Conservation (phyloP, 1,140 invertebrate species). For the Papilio helenus region DNA sequence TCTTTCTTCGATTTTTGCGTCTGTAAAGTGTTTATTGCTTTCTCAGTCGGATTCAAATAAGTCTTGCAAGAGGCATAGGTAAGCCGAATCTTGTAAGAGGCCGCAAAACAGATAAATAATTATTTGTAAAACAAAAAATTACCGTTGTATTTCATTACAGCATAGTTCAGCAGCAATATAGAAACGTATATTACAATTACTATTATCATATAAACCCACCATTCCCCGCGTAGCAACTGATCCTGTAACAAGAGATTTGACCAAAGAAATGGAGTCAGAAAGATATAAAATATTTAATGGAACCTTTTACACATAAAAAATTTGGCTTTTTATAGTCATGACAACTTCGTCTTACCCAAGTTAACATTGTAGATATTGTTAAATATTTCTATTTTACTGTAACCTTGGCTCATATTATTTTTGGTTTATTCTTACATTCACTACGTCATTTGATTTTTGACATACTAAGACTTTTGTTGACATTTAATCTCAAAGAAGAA, state of each 20-base stretch:
- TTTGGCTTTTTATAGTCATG: not conserved
- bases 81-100: too few relatives aligned
- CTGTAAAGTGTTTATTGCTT: conserved; percentile 47
- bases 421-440: not conserved
- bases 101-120: too few relatives aligned
- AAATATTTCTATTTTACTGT: not conserved
- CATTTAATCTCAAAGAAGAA: not conserved
- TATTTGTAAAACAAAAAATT: conserved; percentile 36
- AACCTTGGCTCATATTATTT: conserved; percentile 14
- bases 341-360: not conserved
- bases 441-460: not conserved
- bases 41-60: too few relatives aligned
- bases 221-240: conserved; percentile 44
- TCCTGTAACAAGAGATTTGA: conserved; percentile 26
- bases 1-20: conserved; percentile 54
- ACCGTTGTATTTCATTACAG: conserved; percentile 68
- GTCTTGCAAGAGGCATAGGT: too few relatives aligned
- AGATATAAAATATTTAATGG: not conserved
- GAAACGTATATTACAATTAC: conserved; percentile 48
- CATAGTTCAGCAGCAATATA: conserved; percentile 56
- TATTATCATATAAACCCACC: conserved; percentile 59
- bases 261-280: not conserved
- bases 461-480: not conserved
- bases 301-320: not conserved
- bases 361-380: conserved; percentile 7